phyloP scores from a whole-genome alignment of 2,888 invertebrate species.

The Zele albiditarsus region DNA sequence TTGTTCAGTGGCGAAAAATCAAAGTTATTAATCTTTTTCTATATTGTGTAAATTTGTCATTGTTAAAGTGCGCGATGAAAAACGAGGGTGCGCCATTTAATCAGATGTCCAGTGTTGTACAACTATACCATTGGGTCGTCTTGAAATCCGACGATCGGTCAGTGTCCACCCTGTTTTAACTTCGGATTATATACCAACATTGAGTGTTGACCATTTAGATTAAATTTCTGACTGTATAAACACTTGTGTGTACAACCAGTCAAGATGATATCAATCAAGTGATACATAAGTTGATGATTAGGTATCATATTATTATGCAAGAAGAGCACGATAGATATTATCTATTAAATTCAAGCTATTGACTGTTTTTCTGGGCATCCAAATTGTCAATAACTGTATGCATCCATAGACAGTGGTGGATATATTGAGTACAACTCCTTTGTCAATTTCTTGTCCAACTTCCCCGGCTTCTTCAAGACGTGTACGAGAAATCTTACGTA shows the following conservation, averaged over 20 bases:
- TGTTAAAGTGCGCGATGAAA: not conserved
- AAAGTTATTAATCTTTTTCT: slow-evolving; percentile 24
- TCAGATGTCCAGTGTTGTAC: slow-evolving; percentile 58
- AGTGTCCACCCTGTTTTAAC: slow-evolving; percentile 68
- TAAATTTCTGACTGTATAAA: slow-evolving; percentile 30
- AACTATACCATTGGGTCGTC: slow-evolving; percentile 45
- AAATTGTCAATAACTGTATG: slow-evolving; percentile 6
- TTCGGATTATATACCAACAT: slow-evolving; percentile 60
- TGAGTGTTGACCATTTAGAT: slow-evolving; percentile 42
- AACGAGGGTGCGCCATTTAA: slow-evolving; percentile 53
- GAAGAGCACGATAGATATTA: too few species aligned
- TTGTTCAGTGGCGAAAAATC: not conserved
- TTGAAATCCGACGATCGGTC: slow-evolving; percentile 62
- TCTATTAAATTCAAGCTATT: too few species aligned
- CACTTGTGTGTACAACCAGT: not conserved
- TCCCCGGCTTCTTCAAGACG: slow-evolving; percentile 6
- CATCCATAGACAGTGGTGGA: not conserved
- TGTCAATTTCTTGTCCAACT: not conserved
- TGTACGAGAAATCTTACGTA: slow-evolving; percentile 11
- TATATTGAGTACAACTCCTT: not conserved
- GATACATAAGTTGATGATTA: slow-evolving; percentile 21
- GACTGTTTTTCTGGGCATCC: not conserved
- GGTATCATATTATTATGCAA: not conserved
- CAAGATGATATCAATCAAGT: slow-evolving; percentile 31
- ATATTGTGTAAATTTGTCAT: slow-evolving; percentile 9